Conservation (phyloP, 2,888 invertebrate species). For the Folsomia manolachei region DNA sequence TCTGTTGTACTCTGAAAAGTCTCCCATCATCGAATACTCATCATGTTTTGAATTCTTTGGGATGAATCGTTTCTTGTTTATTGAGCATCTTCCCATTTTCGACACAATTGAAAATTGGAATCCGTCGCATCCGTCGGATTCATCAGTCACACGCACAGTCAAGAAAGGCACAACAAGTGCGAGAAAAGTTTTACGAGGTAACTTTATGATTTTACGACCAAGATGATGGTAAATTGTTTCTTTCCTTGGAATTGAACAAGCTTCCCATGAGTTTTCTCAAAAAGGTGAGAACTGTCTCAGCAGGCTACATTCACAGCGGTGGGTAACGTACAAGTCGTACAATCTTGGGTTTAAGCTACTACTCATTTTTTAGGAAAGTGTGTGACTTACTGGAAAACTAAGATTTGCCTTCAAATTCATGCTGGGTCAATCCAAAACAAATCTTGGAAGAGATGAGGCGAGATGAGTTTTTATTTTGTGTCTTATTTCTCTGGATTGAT, state of each 20-base stretch:
- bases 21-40: background rate
- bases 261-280: conserved; percentile 11
- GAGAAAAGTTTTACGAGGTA: background rate
- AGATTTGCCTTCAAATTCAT: background rate
- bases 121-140: no score
- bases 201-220: background rate
- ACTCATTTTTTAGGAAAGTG: no score
- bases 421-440: no score
- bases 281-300: conserved; percentile 29
- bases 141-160: conserved; percentile 3
- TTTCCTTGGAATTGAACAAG: background rate
- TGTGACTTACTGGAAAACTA: no score
- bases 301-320: conserved; percentile 14
- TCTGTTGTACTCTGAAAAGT: background rate
- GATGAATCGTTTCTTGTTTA: background rate
- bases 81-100: conserved; percentile 5
- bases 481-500: no score
- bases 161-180: conserved; percentile 3
- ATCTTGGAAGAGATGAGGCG: no score
- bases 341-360: no score
- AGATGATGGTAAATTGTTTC: background rate
- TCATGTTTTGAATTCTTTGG: background rate
- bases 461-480: no score
- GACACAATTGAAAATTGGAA: conserved; percentile 14
- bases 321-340: no score